A percentile compares a stretch with the other conserved stretches of the same genome.
These are phyloP conservation scores for Thecocarcelia acutangulata DNA, from an alignment of 2,888 invertebrate genomes.

Conservation along the genomic window DNA sequence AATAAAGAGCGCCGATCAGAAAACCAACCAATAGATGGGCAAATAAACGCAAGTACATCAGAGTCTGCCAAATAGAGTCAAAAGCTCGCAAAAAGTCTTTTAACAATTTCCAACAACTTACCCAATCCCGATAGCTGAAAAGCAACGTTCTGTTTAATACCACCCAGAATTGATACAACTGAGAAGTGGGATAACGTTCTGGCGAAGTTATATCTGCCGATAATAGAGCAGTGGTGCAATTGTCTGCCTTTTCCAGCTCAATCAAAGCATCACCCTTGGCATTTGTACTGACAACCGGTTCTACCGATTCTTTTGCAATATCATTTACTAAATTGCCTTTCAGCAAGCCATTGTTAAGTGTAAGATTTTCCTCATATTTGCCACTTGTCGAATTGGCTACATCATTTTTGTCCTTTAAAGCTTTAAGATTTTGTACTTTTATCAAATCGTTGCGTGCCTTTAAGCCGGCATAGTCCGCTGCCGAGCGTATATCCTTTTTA, in stretches of 20 bases:
- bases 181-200: slow-evolving; percentile 91
- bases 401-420: slow-evolving; percentile 83
- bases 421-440: slow-evolving; percentile 82
- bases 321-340: slow-evolving; percentile 85
- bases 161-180: slow-evolving; percentile 92
- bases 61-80: slow-evolving; percentile 85
- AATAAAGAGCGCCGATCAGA: slow-evolving; percentile 96
- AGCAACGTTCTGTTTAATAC: slow-evolving; percentile 91
- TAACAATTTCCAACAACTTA: slow-evolving; percentile 79
- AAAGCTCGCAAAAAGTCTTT: neutral
- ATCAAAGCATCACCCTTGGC: slow-evolving; percentile 80
- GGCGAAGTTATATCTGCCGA: slow-evolving; percentile 86
- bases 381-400: slow-evolving; percentile 76
- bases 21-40: slow-evolving; percentile 96
- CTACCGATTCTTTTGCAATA: slow-evolving; percentile 81
- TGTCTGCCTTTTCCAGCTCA: slow-evolving; percentile 85
- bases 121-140: slow-evolving; percentile 94
- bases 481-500: slow-evolving; percentile 89
- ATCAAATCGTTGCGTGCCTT: slow-evolving; percentile 83
- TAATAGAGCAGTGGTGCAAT: slow-evolving; percentile 87
- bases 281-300: slow-evolving; percentile 74
- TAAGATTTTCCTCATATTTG: slow-evolving; percentile 78
- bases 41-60: slow-evolving; percentile 96
- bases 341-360: slow-evolving; percentile 80
- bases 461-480: slow-evolving; percentile 86